These are phyloP conservation scores for Daktulosphaira vitifoliae DNA, from an alignment of 1,140 invertebrate genomes.

Conservation along the genomic window DNA sequence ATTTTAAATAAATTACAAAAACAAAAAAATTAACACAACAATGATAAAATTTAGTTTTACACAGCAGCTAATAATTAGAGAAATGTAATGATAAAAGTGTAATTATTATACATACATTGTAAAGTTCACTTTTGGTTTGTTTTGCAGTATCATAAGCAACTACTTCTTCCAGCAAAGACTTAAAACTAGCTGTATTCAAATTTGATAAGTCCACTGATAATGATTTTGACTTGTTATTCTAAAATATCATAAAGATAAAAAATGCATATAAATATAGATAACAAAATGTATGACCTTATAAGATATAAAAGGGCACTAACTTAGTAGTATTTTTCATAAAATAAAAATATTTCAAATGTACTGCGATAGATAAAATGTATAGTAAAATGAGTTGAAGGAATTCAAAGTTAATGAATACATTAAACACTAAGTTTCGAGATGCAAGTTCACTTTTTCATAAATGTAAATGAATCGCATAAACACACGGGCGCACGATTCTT, in stretches of 20 bases:
- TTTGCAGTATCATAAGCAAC: slow-evolving; percentile 22
- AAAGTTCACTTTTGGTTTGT: slow-evolving; percentile 28
- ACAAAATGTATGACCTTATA: slow-evolving; percentile 21
- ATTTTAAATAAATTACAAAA: no score
- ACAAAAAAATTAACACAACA: no score
- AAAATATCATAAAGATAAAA: neutral
- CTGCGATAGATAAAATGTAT: no score
- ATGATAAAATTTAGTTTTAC: no score
- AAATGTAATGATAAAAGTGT: no score
- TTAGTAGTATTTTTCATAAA: no score
- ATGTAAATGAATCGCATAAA: neutral
- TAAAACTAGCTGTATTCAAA: slow-evolving; percentile 30
- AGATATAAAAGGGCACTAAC: slow-evolving; percentile 24
- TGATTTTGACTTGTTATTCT: slow-evolving; percentile 29
- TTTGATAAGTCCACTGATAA: slow-evolving; percentile 23
- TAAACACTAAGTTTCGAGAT: no score
- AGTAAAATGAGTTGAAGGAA: no score
- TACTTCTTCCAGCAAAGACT: slow-evolving; percentile 24
- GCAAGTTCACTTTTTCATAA: neutral
- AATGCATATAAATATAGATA: neutral
- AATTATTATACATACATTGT: slow-evolving; percentile 4
- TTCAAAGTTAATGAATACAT: no score
- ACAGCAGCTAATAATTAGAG: no score
- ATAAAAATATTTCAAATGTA: no score
- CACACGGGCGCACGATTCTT: neutral